Percentiles rank a stretch among this genome's conserved stretches.
Evolutionary conservation across 2,797 vertebrate genomes (phyloP).

Genomic region (Erethizon dorsatum): DNA sequence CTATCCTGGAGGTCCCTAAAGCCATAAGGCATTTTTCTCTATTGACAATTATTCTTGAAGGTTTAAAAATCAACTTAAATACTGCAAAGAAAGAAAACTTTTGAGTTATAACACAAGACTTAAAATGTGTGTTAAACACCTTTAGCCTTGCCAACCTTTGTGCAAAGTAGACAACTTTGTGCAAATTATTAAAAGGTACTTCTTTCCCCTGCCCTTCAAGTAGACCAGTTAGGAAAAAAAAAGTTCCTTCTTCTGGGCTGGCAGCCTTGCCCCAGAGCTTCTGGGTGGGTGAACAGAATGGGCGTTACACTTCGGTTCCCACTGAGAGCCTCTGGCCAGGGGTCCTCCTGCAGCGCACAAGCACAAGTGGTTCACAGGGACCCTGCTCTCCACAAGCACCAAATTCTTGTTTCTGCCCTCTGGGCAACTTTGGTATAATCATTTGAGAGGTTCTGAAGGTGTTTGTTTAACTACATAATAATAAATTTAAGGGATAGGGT

Average conservation of each 20-base stretch:
- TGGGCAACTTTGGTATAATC: background rate
- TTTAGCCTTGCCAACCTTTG: background rate
- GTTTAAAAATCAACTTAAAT: slow-evolving; percentile 46
- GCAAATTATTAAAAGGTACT: background rate
- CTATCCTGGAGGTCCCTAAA: background rate
- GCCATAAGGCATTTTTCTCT: background rate
- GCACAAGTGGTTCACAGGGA: background rate
- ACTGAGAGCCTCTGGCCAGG: fast-evolving
- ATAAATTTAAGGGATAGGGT: background rate
- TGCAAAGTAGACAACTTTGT: background rate
- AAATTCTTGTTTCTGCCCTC: background rate
- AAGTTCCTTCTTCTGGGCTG: background rate
- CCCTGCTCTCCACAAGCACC: background rate
- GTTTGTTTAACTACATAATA: background rate
- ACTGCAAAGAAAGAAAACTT: slow-evolving; percentile 12
- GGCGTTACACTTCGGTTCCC: background rate
- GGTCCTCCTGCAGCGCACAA: fast-evolving
- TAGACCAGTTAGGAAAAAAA: background rate
- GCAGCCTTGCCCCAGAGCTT: background rate
- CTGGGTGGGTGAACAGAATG: background rate
- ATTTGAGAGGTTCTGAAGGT: background rate
- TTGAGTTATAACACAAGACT: background rate
- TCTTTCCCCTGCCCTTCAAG: background rate
- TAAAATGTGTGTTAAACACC: background rate
- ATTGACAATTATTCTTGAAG: slow-evolving; percentile 16